These are phyloP conservation scores for Pachycephus smyrnensis DNA, from an alignment of 2,888 invertebrate genomes.

Conservation along the genomic window DNA sequence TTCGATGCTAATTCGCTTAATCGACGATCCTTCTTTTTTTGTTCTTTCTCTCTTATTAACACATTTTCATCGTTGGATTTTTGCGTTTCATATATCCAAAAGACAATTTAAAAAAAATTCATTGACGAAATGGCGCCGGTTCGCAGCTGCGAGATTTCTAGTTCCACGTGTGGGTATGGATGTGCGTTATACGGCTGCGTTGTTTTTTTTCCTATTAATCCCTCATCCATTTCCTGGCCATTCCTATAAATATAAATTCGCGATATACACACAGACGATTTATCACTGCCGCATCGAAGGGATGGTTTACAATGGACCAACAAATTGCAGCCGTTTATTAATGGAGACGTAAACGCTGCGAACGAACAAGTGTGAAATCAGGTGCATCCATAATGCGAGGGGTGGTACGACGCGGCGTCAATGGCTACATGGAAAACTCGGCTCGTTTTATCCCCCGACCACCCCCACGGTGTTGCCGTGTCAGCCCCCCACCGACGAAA, in stretches of 20 bases:
- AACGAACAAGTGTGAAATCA: slow-evolving; percentile 66
- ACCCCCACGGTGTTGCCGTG: slow-evolving; percentile 29
- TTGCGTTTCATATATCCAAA: not conserved
- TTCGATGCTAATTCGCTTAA: not conserved
- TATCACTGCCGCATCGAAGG: slow-evolving; percentile 14
- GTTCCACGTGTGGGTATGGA: not conserved
- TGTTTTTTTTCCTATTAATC: not conserved
- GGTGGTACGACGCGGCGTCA: slow-evolving; percentile 28
- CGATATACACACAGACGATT: slow-evolving; percentile 1
- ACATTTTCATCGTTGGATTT: not conserved
- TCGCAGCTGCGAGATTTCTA: not conserved
- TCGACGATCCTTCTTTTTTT: not conserved
- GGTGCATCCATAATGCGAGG: slow-evolving; percentile 60
- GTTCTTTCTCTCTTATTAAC: not conserved
- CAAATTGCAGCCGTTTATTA: slow-evolving; percentile 54
- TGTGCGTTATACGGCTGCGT: not conserved
- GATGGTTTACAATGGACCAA: slow-evolving; percentile 53
- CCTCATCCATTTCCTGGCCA: not conserved
- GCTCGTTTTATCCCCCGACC: slow-evolving; percentile 25
- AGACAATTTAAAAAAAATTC: not conserved
- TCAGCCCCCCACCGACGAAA: slow-evolving; percentile 39
- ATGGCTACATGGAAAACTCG: not conserved
- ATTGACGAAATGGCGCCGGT: not conserved
- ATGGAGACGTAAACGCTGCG: slow-evolving; percentile 54
- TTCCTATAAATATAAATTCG: not conserved